Percentiles rank a stretch among this genome's conserved stretches.
Conservation (phyloP, 2,888 invertebrate species). For the Epinotia nisella region DNA sequence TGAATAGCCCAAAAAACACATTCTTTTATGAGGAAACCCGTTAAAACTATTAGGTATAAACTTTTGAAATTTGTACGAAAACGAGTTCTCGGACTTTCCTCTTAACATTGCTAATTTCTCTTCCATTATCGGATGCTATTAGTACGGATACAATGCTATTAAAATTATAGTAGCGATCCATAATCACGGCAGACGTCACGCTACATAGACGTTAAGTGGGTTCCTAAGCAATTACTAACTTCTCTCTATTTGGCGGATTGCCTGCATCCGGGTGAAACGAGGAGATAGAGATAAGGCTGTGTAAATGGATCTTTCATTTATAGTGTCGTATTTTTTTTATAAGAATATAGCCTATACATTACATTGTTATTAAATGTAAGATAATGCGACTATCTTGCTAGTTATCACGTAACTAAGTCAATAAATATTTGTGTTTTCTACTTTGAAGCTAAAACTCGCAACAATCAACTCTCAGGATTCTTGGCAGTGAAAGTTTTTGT, state of each 20-base stretch:
- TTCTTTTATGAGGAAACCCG: neutral
- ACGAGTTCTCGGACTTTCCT: neutral
- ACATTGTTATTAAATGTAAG: neutral
- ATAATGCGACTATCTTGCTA: too few relatives aligned
- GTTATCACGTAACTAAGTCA: too few relatives aligned
- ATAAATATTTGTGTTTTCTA: too few relatives aligned
- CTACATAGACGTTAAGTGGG: conserved; percentile 46
- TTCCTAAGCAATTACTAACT: conserved; percentile 60
- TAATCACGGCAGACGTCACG: conserved; percentile 30
- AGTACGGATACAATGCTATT: conserved; percentile 9
- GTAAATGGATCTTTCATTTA: neutral
- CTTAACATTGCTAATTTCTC: neutral
- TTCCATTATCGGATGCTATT: conserved; percentile 7
- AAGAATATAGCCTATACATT: neutral
- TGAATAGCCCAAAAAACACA: neutral
- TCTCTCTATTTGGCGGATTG: conserved; percentile 60
- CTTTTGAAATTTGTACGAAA: neutral
- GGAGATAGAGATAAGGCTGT: conserved; percentile 3
- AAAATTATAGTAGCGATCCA: conserved; percentile 29
- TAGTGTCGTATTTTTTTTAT: neutral
- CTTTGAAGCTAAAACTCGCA: neutral
- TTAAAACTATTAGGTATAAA: neutral
- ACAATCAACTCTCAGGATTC: neutral
- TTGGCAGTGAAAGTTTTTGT: neutral
- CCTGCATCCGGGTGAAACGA: conserved; percentile 47